Base-by-base conservation (phyloP, 2,113 vertebrate genomes). In the Indri indri region DNA sequence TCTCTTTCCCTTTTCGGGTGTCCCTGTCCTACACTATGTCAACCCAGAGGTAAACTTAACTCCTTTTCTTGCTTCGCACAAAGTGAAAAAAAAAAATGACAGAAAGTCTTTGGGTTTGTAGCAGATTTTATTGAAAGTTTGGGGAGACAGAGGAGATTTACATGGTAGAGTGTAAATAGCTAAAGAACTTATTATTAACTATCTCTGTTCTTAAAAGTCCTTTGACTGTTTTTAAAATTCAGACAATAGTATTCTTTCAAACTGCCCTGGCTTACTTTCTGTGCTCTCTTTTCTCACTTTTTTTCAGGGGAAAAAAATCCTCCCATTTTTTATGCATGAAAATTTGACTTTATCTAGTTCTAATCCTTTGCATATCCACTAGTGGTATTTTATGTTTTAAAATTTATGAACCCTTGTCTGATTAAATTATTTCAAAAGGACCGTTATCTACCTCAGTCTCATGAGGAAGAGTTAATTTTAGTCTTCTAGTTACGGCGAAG, bases 181-280 rank as follows among this genome's bases (percentile, higher is more conserved):
- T 86, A 73, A 68, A 52, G 34, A 27, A 80, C 9, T n/a, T 42
- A 89, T 81, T 52, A 40, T 10, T 42, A 70, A 42, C 8, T 66
- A 47, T 59, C 34, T 95, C 42, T 92, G 27, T 86, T 83, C 81
- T 79, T 66, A 40, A 71, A 97, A 73, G 52, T 95, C 7, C 22
- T 84, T 90, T 96, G 50, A 65, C 27, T 92, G 3, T 52, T 74
- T 95, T 90, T 92, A 27, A 88, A 84, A 95, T 54, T 89, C 73
- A 77, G 42, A 66, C 45, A 77, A n/a, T n/a, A 63, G 59, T 77
- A 66, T 52, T 97, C 45, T 86, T 52, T 76, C 77, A 77, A 54
- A 34, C 59, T 87, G 32, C 32, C 52, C 23, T 66, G 23, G 23
- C 40, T 83, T 84, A 23, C 9, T 54, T 95, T 92, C 88, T 66